Evolutionary conservation across 1,140 invertebrate genomes (phyloP).

Genomic region (Lordiphosa mommai): DNA sequence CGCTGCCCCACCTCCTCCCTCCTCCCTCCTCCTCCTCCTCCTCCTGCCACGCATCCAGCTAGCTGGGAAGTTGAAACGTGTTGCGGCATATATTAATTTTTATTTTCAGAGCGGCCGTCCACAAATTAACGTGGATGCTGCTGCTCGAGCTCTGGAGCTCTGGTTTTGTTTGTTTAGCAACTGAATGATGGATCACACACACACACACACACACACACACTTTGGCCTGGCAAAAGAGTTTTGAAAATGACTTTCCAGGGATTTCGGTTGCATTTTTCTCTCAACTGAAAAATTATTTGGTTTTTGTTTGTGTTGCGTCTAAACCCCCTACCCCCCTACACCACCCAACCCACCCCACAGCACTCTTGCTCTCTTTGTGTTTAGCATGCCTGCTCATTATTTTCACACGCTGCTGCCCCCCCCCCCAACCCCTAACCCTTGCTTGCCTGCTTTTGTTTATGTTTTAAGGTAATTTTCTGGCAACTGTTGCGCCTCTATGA

Average conservation of each 20-base stretch:
- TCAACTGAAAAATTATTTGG: constrained; percentile 12
- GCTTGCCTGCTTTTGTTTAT: constrained; percentile 43
- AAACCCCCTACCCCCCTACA: neutral
- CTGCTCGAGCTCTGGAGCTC: constrained; percentile 16
- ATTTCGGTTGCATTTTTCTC: constrained; percentile 55
- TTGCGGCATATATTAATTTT: constrained; percentile 75
- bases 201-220: constrained; percentile 8
- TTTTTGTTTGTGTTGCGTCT: constrained; percentile 7
- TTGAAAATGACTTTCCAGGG: constrained; percentile 52
- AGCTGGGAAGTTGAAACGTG: constrained; percentile 52
- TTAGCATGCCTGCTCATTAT: constrained; percentile 67
- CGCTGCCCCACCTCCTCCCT: neutral
- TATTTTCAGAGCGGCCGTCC: constrained; percentile 47
- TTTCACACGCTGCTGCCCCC: constrained; percentile 58
- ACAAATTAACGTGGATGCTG: constrained; percentile 57
- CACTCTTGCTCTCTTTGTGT: constrained; percentile 34
- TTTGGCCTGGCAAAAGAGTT: constrained; percentile 13
- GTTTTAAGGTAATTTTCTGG: constrained; percentile 68
- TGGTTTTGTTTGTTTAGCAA: constrained; percentile 63
- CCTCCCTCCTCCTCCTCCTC: neutral
- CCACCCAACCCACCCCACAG: neutral
- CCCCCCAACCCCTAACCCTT: neutral
- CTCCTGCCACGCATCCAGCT: neutral
- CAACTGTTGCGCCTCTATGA: constrained; percentile 62
- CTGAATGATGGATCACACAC: constrained; percentile 69